A percentile compares a stretch with the other conserved stretches of the same genome.
Conservation (phyloP, 2,797 vertebrate species). For the Lycodopsis pacificus region DNA sequence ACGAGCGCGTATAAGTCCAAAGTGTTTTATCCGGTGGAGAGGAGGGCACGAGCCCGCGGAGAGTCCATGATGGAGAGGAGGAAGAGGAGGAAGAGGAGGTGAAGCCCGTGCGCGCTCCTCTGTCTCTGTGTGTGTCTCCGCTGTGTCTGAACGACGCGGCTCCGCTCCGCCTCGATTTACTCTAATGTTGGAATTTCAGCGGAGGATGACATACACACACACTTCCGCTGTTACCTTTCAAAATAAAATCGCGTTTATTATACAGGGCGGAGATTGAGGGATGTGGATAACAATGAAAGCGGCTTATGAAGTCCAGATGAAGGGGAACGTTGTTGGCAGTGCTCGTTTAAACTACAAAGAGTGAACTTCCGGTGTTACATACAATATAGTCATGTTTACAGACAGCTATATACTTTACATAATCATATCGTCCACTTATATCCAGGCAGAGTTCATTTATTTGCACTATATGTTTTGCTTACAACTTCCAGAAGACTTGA, state of each 20-base stretch:
- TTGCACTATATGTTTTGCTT: neutral
- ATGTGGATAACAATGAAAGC: no score
- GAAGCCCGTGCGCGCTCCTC: neutral
- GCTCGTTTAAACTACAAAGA: neutral
- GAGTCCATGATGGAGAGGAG: slow-evolving; percentile 58
- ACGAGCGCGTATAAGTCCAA: slow-evolving; percentile 40
- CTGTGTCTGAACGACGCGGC: slow-evolving; percentile 29
- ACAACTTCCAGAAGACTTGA: neutral
- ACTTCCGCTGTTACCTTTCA: slow-evolving; percentile 29
- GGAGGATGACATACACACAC: accelerated
- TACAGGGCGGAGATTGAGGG: no score
- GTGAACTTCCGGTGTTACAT: neutral
- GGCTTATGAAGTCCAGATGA: no score
- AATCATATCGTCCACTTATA: neutral
- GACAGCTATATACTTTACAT: no score
- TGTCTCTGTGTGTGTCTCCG: neutral
- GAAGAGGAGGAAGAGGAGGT: neutral
- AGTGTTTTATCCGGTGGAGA: slow-evolving; percentile 60
- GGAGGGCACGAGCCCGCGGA: slow-evolving; percentile 4
- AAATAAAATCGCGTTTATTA: slow-evolving; percentile 31
- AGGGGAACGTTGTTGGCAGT: neutral
- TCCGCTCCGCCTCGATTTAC: neutral
- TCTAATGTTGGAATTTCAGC: neutral
- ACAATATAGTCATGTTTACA: no score
- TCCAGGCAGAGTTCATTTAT: neutral